Evolutionary conservation across 2,888 invertebrate genomes (phyloP).

Genomic region (Tachina fera): DNA sequence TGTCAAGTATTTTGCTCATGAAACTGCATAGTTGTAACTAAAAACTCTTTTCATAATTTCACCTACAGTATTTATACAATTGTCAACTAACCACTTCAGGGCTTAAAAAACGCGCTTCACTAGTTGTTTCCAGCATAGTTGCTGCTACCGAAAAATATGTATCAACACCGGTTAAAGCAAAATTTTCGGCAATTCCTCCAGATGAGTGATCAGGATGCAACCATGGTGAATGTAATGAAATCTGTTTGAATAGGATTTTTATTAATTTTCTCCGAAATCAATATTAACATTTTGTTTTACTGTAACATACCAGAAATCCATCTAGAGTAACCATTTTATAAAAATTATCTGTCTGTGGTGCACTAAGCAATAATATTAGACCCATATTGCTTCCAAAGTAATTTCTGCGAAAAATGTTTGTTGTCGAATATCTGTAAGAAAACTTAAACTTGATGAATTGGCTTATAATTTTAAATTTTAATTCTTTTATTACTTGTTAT

Average conservation of each 20-base stretch:
- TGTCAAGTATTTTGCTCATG: too few species aligned
- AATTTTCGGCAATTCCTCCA: slow-evolving; percentile 83
- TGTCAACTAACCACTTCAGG: slow-evolving; percentile 77
- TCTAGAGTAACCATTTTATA: slow-evolving; percentile 83
- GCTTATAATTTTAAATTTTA: not conserved
- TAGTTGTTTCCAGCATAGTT: slow-evolving; percentile 79
- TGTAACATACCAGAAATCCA: slow-evolving; percentile 84
- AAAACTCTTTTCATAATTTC: too few species aligned
- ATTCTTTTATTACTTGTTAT: slow-evolving; percentile 73
- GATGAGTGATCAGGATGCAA: slow-evolving; percentile 84
- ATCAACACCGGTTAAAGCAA: slow-evolving; percentile 82
- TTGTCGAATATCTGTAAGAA: slow-evolving; percentile 56
- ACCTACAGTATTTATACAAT: not conserved
- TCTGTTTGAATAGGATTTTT: slow-evolving; percentile 36
- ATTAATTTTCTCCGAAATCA: not conserved
- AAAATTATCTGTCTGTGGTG: slow-evolving; percentile 85
- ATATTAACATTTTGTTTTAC: not conserved
- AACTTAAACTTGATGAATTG: not conserved
- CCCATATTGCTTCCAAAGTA: slow-evolving; percentile 80
- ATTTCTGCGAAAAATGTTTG: slow-evolving; percentile 72
- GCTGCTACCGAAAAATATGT: slow-evolving; percentile 81
- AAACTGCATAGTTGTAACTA: too few species aligned
- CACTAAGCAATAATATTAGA: slow-evolving; percentile 84
- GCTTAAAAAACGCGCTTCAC: slow-evolving; percentile 77
- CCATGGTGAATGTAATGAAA: slow-evolving; percentile 84